Base-by-base conservation (phyloP, 2,113 vertebrate genomes). In the Epinephelus moara region DNA sequence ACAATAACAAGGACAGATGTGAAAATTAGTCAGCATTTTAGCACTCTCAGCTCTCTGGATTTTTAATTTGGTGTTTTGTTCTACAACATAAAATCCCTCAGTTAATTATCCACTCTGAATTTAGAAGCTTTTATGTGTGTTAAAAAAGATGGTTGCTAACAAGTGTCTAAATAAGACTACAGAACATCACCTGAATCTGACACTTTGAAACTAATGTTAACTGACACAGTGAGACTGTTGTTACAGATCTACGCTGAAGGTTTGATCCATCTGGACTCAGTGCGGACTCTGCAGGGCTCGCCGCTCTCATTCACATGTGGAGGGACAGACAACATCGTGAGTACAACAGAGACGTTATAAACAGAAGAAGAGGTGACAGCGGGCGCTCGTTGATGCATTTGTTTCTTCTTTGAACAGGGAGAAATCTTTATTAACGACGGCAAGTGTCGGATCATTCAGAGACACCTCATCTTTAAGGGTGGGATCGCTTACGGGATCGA, bases 401-500 rank as follows among this genome's bases (percentile, higher is more conserved):
- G 25, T 45, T n/a, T 37, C 19, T 30, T 19, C 25, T 66, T 18
- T 14, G 1, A 23, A 49, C 88, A 99, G 98, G 98, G 98, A 0
- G 92, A 96, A 0, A 94, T 99, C 75, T 97, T 96, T 70, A 87
- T 99, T 19, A 97, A 97, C 0, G 85, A 93, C 0, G 93, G 94
- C 10, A 93, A 45, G 13, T 99, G 98, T 77, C 96, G 89, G 49
- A 95, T 99, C 14, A 73, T 95, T 45, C 96, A 98, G 90, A 93
- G 97, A 70, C 95, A 97, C 77, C 92, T 99, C 6, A 15, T 94
- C 23, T 99, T 99, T 1, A 94, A 93, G 0, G 85, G 91, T 0
- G 98, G 98, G 0, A 76, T 98, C 0, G 96, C 96, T 52, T 98
- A 98, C 0, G 98, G 98, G 18, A 97, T 99, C 12, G 68, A 97